These are phyloP conservation scores for Pherbina coryleti DNA, from an alignment of 2,888 invertebrate genomes.

Conservation along the genomic window DNA sequence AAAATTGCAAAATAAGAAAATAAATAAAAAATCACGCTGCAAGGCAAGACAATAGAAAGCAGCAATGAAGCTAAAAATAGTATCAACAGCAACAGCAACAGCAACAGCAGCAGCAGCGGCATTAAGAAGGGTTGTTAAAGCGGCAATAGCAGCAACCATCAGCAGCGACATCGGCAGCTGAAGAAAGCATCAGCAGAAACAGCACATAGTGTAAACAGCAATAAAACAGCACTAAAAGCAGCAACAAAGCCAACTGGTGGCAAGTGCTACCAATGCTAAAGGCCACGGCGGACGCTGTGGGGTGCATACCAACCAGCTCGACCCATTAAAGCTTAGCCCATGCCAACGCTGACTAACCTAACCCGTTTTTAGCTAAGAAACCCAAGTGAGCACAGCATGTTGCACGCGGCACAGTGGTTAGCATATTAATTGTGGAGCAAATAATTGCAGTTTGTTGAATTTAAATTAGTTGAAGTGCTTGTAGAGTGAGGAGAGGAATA, in stretches of 20 bases:
- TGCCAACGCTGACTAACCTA: too few relatives aligned
- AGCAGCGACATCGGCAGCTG: background rate
- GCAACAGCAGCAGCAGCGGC: background rate
- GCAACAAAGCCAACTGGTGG: background rate
- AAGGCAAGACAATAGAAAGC: background rate
- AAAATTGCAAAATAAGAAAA: background rate
- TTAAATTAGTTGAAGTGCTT: too few relatives aligned
- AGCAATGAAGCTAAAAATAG: background rate
- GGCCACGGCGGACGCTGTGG: background rate
- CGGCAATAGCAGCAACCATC: background rate
- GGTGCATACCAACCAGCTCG: background rate
- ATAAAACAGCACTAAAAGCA: background rate
- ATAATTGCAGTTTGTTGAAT: too few relatives aligned
- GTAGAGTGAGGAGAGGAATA: too few relatives aligned
- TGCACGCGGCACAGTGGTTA: too few relatives aligned
- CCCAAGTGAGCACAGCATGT: too few relatives aligned
- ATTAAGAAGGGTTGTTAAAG: background rate
- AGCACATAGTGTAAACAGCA: background rate
- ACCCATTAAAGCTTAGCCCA: background rate
- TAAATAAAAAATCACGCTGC: background rate
- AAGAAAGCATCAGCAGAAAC: background rate
- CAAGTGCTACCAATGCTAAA: background rate
- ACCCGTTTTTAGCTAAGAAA: too few relatives aligned
- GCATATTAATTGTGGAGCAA: too few relatives aligned
- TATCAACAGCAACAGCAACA: background rate